Conservation (phyloP, 2,113 vertebrate species). For the Pan paniscus region DNA sequence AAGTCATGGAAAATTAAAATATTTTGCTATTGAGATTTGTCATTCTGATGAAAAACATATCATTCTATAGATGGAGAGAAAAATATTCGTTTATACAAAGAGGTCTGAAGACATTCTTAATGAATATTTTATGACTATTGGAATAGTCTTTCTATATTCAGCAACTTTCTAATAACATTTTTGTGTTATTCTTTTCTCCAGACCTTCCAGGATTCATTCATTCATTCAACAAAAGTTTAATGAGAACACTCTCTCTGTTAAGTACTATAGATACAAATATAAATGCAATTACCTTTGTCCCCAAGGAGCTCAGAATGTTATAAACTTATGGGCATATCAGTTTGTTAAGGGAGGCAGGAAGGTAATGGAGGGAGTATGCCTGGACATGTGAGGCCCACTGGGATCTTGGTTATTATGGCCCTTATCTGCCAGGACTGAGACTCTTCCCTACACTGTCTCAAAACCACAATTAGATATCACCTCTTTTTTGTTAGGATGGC, state of each 20-base stretch:
- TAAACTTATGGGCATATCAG: not conserved
- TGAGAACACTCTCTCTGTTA: not conserved
- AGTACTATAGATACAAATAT: not conserved
- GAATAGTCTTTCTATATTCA: not conserved
- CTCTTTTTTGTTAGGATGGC: too few relatives aligned
- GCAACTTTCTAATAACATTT: not conserved
- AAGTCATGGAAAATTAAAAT: not conserved
- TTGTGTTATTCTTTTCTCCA: not conserved
- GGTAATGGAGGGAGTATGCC: too few relatives aligned
- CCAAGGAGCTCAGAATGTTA: not conserved
- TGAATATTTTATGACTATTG: not conserved
- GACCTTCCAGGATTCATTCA: not conserved
- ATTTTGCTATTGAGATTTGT: not conserved
- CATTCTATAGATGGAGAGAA: not conserved
- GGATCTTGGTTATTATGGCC: too few relatives aligned
- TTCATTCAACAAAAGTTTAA: conserved; percentile 6
- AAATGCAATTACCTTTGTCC: not conserved
- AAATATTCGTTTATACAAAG: not conserved
- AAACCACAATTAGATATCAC: too few relatives aligned
- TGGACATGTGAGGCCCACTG: too few relatives aligned
- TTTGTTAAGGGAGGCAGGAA: too few relatives aligned
- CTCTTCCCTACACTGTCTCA: too few relatives aligned
- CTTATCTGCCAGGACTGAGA: too few relatives aligned
- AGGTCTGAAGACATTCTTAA: not conserved
- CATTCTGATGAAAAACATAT: not conserved